These are phyloP conservation scores for Cremastinae sp. DNA, from an alignment of 2,888 invertebrate species.

Conservation along the genomic window DNA sequence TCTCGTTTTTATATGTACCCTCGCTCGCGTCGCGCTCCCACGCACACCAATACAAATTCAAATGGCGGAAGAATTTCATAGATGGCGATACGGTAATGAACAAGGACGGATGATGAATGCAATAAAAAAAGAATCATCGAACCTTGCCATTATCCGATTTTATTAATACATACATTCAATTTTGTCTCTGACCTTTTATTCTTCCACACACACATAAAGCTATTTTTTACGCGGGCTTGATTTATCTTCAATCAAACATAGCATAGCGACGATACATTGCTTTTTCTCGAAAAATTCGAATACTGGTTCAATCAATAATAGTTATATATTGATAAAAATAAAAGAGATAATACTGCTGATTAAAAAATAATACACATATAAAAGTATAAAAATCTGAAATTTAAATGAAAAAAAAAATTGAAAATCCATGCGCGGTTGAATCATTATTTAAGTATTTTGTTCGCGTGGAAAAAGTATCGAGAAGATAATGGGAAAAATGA, in stretches of 20 bases:
- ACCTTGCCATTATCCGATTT: constrained; percentile 45
- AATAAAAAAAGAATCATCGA: constrained; percentile 20
- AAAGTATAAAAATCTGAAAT: background rate
- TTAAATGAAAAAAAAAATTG: background rate
- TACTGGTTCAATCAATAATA: too few species aligned
- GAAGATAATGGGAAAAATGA: too few species aligned
- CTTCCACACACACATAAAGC: constrained; percentile 3
- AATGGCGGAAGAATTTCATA: constrained; percentile 35
- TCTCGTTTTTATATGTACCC: background rate
- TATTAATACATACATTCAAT: constrained; percentile 54
- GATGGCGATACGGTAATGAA: constrained; percentile 28
- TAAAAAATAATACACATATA: too few species aligned
- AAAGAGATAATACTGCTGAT: too few species aligned
- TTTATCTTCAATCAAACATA: too few species aligned
- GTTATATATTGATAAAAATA: too few species aligned
- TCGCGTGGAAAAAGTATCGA: too few species aligned
- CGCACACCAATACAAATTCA: background rate
- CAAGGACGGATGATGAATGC: background rate
- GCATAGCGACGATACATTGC: too few species aligned
- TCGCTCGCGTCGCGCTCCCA: background rate
- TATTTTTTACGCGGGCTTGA: too few species aligned
- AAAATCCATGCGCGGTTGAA: too few species aligned
- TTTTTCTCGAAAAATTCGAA: too few species aligned
- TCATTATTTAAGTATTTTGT: too few species aligned
- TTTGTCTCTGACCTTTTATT: constrained; percentile 22